A percentile compares a stretch with the other conserved stretches of the same genome.
Evolutionary conservation across 2,888 invertebrate species (phyloP).

Genomic region (Gibbula magus): DNA sequence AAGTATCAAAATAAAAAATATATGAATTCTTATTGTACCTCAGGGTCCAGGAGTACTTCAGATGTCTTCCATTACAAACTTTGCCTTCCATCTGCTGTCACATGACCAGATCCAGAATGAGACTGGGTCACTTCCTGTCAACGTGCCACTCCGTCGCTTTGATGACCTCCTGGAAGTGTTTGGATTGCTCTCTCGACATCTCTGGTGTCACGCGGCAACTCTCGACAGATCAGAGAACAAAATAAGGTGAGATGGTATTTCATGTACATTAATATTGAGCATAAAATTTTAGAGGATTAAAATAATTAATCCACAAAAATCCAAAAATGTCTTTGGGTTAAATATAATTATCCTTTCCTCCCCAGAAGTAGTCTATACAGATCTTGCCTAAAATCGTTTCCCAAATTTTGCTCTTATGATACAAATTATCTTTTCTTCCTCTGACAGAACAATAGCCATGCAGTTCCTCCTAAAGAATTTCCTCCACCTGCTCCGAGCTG

Average conservation of each 20-base stretch:
- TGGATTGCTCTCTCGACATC: slow-evolving; percentile 42
- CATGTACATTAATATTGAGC: too few species aligned
- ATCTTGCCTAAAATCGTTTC: neutral
- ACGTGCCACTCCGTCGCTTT: slow-evolving; percentile 44
- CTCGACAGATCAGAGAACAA: slow-evolving; percentile 35
- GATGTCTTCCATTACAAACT: slow-evolving; percentile 37
- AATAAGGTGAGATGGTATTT: slow-evolving; percentile 37
- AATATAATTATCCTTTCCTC: too few species aligned
- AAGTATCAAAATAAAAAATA: neutral
- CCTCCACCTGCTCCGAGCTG: neutral
- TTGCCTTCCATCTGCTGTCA: slow-evolving; percentile 44
- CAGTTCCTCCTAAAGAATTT: slow-evolving; percentile 11
- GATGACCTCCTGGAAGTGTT: slow-evolving; percentile 43
- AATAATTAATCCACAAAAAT: too few species aligned
- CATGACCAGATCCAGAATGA: slow-evolving; percentile 34
- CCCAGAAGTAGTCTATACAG: neutral
- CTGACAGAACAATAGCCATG: neutral
- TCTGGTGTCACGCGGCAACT: slow-evolving; percentile 57
- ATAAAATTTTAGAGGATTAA: too few species aligned
- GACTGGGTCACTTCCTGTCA: slow-evolving; percentile 40
- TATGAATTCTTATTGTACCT: neutral
- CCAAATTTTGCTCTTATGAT: neutral
- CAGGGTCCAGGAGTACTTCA: slow-evolving; percentile 49
- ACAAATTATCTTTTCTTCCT: neutral
- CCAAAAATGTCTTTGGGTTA: too few species aligned